Percentiles rank a stretch among this genome's conserved stretches.
Evolutionary conservation across 2,113 vertebrate genomes (phyloP).

Genomic region (Chloebia gouldiae): DNA sequence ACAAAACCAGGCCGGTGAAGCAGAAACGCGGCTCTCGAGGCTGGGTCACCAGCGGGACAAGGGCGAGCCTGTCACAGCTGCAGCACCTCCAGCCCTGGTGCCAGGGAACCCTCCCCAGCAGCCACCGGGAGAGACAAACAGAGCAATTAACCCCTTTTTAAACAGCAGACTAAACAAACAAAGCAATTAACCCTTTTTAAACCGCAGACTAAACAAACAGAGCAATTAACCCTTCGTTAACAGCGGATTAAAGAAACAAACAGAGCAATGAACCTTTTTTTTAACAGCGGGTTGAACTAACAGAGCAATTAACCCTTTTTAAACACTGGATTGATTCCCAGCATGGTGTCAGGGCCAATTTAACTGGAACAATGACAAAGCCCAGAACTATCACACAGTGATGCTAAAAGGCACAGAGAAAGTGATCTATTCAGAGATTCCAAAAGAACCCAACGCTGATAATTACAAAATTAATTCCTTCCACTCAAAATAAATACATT

Average conservation of each 20-base stretch:
- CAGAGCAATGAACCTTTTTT: too few species aligned
- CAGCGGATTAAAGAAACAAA: too few species aligned
- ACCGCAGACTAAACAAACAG: too few species aligned
- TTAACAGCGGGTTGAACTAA: background rate
- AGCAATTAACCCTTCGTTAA: too few species aligned
- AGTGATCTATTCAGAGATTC: background rate
- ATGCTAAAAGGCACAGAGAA: background rate
- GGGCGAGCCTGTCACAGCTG: background rate
- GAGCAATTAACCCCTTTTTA: too few species aligned
- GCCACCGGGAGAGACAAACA: background rate
- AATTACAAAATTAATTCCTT: constrained; percentile 57
- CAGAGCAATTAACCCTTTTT: background rate
- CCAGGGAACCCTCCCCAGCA: background rate
- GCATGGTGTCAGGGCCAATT: background rate
- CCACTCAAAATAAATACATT: constrained; percentile 51
- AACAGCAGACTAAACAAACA: too few species aligned
- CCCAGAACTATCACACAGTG: background rate
- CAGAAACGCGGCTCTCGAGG: fast-evolving
- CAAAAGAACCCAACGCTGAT: background rate
- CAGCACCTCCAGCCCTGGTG: fast-evolving
- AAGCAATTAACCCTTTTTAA: too few species aligned
- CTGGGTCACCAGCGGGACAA: background rate
- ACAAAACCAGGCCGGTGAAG: fast-evolving
- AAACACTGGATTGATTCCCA: background rate
- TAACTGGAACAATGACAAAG: background rate